phyloP scores from a whole-genome alignment of 1,140 invertebrate species.

The Lucilia sericata region DNA sequence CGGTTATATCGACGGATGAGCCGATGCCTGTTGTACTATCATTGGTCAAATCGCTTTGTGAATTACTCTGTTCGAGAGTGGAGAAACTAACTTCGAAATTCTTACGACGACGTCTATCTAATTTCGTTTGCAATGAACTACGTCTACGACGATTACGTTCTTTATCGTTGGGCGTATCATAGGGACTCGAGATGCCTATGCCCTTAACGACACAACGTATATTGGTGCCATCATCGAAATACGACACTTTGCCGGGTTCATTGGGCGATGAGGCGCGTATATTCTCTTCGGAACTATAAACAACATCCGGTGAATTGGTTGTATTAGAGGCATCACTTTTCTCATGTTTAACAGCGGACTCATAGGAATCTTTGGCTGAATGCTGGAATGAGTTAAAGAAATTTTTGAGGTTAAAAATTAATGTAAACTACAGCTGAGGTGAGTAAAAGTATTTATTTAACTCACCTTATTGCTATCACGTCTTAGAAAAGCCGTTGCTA shows the following conservation, averaged over 20 bases:
- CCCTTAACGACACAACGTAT: conserved; percentile 56
- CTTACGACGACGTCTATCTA: conserved; percentile 76
- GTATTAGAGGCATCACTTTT: conserved; percentile 63
- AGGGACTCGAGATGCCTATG: conserved; percentile 47
- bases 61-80: conserved; percentile 57
- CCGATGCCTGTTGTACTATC: conserved; percentile 55
- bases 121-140: conserved; percentile 82
- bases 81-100: conserved; percentile 71
- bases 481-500: conserved; percentile 63
- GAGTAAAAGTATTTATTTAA: background rate
- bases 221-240: conserved; percentile 60
- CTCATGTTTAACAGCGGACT: conserved; percentile 65
- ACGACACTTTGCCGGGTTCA: conserved; percentile 62
- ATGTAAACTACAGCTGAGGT: background rate
- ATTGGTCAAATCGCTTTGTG: conserved; percentile 63
- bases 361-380: conserved; percentile 66
- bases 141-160: conserved; percentile 69
- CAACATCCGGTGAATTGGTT: conserved; percentile 59
- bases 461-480: conserved; percentile 65
- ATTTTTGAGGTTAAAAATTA: background rate
- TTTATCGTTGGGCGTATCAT: conserved; percentile 57
- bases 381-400: conserved; percentile 51
- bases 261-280: conserved; percentile 63
- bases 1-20: conserved; percentile 48
- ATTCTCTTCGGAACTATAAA: conserved; percentile 64